Base-by-base conservation (phyloP, 1,140 invertebrate species). In the Mizuhopecten yessoensis region DNA sequence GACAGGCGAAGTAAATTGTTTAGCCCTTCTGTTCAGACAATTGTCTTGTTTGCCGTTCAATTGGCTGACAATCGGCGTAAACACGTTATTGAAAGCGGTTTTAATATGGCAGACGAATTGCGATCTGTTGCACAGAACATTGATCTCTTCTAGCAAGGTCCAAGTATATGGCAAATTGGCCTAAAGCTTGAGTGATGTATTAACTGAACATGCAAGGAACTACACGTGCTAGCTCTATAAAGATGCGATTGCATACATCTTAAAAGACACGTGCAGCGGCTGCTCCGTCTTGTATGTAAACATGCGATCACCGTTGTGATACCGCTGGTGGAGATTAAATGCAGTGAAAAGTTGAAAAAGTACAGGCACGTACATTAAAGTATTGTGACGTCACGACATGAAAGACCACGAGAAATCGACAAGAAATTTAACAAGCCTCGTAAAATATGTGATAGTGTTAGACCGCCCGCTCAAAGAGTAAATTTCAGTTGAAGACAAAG, bases 121-220 rank as follows among this genome's bases (percentile, higher is more conserved):
- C 57, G n/a, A 75, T 75, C 1, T n/a, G 17, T 17, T 75, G 57
- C 57, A 75, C 57, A 29, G 17, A 29, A 75, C 57, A 75, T 75
- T 75, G 57, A 75, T 75, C 57, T 75, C 57, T 29, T 75, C 2
- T 1, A 75, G 57, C 23, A n/a, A 17, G 57, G 57, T 75, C 57
- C n/a, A 75, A 75, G 11, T 75, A 23, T n/a, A 17, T 75, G 57
- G 57, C 57, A 75, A 75, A 75, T 75, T 75, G 57, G 57, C n/a
- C 57, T 75, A 75, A 75, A 75, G n/a, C 57, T 75, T n/a, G 57
- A 75, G 57, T 75, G 57, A 75, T 75, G 57, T 75, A 75, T 75
- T 29, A 75, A 5, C 57, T 0, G n/a, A n/a, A 75, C n/a, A 75
- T 17, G 57, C 57, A n/a, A 75, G 57, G 17, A 23, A 75, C 17